Conservation (phyloP, 2,888 invertebrate species). For the Sepiola atlantica region DNA sequence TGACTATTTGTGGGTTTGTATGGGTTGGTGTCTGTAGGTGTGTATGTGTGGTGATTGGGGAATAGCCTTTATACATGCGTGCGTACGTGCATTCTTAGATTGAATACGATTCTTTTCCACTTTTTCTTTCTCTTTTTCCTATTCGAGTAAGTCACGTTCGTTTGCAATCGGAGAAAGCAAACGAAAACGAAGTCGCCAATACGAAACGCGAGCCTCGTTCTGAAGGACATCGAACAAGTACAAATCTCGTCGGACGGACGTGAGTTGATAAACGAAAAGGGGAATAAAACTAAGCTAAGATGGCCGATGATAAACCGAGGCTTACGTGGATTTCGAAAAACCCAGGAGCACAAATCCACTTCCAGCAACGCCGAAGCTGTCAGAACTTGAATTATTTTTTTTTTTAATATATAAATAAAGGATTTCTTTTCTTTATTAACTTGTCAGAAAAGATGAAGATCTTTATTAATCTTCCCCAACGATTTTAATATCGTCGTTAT, state of each 20-base stretch:
- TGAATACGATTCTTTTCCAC: not conserved
- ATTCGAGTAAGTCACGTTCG: not conserved
- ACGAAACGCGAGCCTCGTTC: not conserved
- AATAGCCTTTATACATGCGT: not conserved
- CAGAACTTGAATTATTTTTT: not conserved
- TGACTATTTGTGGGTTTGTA: not conserved
- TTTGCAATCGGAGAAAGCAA: not conserved
- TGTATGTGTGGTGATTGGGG: not conserved
- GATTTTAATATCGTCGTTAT: not conserved
- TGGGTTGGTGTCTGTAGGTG: not conserved
- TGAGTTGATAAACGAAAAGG: not conserved
- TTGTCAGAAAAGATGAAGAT: not conserved
- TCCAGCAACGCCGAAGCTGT: not conserved
- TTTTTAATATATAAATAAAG: not conserved
- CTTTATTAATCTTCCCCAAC: not conserved
- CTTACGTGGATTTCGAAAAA: not conserved
- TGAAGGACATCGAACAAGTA: not conserved
- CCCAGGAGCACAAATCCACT: not conserved
- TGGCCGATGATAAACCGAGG: not conserved
- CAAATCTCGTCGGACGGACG: not conserved
- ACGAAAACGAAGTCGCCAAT: slow-evolving; percentile 12
- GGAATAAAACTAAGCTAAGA: not conserved
- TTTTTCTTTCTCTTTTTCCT: not conserved
- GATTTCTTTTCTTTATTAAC: not conserved
- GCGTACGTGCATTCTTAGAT: not conserved